Evolutionary conservation across 2,888 invertebrate genomes (phyloP), one percentile per base, ranked within the genome.

Genomic region (Isotomurus palustris): DNA sequence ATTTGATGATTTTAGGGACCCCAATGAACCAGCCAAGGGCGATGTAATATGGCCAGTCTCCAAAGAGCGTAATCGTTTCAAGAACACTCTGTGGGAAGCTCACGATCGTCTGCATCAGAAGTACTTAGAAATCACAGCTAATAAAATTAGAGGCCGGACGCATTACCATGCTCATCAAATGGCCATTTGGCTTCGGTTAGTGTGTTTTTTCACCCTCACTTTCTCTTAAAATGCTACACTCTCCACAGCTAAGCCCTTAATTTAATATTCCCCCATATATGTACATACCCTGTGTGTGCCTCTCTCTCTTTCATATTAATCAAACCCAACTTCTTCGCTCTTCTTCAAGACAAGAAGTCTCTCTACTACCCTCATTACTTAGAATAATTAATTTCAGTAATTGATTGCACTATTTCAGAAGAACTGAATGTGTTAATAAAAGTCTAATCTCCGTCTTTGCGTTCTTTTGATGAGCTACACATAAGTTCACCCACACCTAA

Each of bases 101-200:
- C 94, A 93, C 78, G 91, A 92, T 75, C 87, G 88, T 1, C 85
- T 89, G 62, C 91, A 91, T 79, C 92, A 93, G 74, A 91, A 92
- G 75, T 94, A 92, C 78, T 80, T 94, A 73, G 91, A 91, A 82
- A 89, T 92, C 74, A 66, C 64, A 40, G 58, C 61, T 8, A 70
- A 66, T 58, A 70, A 70, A 67, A 64, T 70, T 54, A 56, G 68
- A 21, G 59, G 53, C 24, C 59, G 66, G 73, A 87, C 86, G 71
- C 91, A 91, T 78, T 91, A 91, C 77, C 82, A 90, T 22, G 89
- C 90, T 0, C 89, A 90, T 78, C 89, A 91, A 78, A 86, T 91
- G 84, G 88, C 91, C 53, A 82, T 91, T 61, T 92, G 92, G 92
- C 76, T 91, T 69, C 88, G 68, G 70, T 68, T 64, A 35, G 58